Percentiles rank a stretch among this genome's conserved stretches.
phyloP scores from a whole-genome alignment of 2,888 invertebrate genomes.

The Watsonalla binaria region DNA sequence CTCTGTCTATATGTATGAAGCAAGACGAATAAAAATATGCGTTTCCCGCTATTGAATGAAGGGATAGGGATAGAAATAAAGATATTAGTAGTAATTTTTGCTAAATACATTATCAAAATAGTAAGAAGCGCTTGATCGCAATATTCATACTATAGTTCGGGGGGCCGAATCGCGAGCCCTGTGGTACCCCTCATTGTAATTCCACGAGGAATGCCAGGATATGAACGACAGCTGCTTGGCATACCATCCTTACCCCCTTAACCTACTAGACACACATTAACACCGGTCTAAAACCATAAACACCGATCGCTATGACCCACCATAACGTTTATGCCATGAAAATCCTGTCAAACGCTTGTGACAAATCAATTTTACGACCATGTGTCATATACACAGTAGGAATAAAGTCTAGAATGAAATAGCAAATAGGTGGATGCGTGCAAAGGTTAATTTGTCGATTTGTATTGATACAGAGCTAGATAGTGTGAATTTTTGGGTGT shows the following conservation, averaged over 20 bases:
- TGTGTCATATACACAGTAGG: not conserved
- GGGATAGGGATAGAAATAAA: too few relatives aligned
- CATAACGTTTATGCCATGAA: slow-evolving; percentile 26
- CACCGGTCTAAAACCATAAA: slow-evolving; percentile 49
- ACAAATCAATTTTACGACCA: slow-evolving; percentile 11
- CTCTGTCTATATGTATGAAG: too few relatives aligned
- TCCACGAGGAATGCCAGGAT: slow-evolving; percentile 42
- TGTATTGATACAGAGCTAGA: slow-evolving; percentile 29
- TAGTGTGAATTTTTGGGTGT: slow-evolving; percentile 26
- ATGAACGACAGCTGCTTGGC: slow-evolving; percentile 29
- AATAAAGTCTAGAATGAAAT: slow-evolving; percentile 18
- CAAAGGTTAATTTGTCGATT: slow-evolving; percentile 39
- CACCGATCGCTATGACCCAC: slow-evolving; percentile 25
- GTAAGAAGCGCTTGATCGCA: too few relatives aligned
- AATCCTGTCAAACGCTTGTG: slow-evolving; percentile 21
- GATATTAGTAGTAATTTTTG: too few relatives aligned
- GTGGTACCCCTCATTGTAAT: slow-evolving; percentile 46
- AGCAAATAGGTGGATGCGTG: not conserved
- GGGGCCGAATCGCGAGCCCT: slow-evolving; percentile 23
- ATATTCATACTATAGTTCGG: slow-evolving; percentile 10
- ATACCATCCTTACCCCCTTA: slow-evolving; percentile 51
- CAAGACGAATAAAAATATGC: too few relatives aligned
- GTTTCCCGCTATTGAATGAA: too few relatives aligned
- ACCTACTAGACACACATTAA: slow-evolving; percentile 56
- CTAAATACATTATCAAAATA: too few relatives aligned